phyloP scores from a whole-genome alignment of 2,113 vertebrate species.

The Leiothrix lutea region DNA sequence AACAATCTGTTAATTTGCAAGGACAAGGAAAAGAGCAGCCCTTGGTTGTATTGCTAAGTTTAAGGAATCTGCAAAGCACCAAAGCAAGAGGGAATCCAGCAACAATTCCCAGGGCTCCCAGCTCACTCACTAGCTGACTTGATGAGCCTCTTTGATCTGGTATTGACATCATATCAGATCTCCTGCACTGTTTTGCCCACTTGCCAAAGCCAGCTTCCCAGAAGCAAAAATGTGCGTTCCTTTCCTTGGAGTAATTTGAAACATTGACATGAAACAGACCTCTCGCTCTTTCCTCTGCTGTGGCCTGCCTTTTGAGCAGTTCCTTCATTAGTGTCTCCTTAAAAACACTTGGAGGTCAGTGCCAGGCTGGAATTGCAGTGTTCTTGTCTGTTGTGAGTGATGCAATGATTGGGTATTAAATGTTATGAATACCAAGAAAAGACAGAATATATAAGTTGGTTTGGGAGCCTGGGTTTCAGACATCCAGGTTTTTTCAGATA shows the following conservation, averaged over 20 bases:
- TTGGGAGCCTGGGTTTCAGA: conserved; percentile 46
- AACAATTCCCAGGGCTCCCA: conserved; percentile 53
- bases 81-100: conserved; percentile 36
- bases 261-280: conserved; percentile 45
- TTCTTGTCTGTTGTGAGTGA: conserved; percentile 35
- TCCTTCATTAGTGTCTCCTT: conserved; percentile 21
- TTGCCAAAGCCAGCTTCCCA: conserved; percentile 44
- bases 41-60: neutral
- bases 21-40: neutral
- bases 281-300: neutral
- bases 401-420: neutral
- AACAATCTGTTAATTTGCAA: neutral
- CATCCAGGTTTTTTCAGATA: neutral
- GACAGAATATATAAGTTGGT: conserved; percentile 26
- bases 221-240: neutral
- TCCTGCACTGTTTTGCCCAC: conserved; percentile 17
- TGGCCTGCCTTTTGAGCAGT: neutral
- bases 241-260: conserved; percentile 52
- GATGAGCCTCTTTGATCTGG: conserved; percentile 56
- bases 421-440: conserved; percentile 9
- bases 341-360: conserved; percentile 40
- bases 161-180: conserved; percentile 51
- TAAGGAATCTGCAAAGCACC: conserved; percentile 3
- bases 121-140: conserved; percentile 32
- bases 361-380: neutral